Conservation (phyloP, 2,797 vertebrate species). For the Fundulus diaphanus region DNA sequence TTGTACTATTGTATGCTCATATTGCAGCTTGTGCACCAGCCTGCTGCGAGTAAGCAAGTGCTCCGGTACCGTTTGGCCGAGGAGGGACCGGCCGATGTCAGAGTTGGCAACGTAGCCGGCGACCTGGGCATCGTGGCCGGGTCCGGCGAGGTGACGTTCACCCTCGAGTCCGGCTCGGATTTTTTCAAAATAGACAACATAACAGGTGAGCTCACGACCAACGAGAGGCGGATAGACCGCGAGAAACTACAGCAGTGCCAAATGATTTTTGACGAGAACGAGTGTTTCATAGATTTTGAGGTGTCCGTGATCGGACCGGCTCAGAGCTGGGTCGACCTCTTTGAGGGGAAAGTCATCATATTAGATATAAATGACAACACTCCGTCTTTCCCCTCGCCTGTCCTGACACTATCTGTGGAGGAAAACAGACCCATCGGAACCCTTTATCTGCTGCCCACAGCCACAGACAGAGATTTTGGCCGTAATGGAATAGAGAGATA, state of each 20-base stretch:
- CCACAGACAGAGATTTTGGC: conserved; percentile 97
- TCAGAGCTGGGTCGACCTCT: conserved; percentile 98
- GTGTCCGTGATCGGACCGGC: conserved; percentile 98
- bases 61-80: conserved; percentile 94
- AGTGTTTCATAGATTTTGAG: conserved; percentile 98
- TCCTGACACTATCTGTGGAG: conserved; percentile 96
- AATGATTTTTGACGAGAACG: conserved; percentile 99
- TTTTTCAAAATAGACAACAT: conserved; percentile 99
- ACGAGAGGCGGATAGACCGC: conserved; percentile 95
- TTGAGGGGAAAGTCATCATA: conserved; percentile 96
- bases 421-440: conserved; percentile 98
- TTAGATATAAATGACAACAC: conserved; percentile 99
- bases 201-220: conserved; percentile 96
- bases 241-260: conserved; percentile 99
- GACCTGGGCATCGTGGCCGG: conserved; percentile 94
- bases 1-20: conserved; percentile 87
- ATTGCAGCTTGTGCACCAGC: conserved; percentile 89
- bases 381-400: conserved; percentile 95
- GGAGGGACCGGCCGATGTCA: conserved; percentile 94
- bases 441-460: conserved; percentile 95
- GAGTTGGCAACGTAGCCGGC: conserved; percentile 93
- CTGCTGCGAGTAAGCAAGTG: conserved; percentile 90
- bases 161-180: conserved; percentile 95
- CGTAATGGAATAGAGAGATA: conserved; percentile 97
- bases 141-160: conserved; percentile 97